Evolutionary conservation across 1,140 invertebrate genomes (phyloP).

Genomic region (Formica selysi): DNA sequence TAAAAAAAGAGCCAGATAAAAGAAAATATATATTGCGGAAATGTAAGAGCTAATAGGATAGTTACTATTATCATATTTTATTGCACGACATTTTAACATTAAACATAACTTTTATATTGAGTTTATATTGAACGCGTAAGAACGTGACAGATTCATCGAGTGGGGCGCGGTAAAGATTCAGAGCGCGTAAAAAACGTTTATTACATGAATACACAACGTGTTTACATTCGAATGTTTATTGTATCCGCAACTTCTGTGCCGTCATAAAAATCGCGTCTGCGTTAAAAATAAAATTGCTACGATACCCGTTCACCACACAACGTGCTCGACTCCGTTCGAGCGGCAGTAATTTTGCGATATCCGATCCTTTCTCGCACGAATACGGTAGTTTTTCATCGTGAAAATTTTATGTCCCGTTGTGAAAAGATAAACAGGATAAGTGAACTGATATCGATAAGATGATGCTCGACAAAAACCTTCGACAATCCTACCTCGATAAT

Average conservation of each 20-base stretch:
- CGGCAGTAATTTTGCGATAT: not conserved
- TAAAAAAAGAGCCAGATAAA: not conserved
- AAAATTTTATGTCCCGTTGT: not conserved
- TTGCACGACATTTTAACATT: slow-evolving; percentile 6
- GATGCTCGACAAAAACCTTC: not conserved
- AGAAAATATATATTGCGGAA: not conserved
- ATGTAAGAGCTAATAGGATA: not conserved
- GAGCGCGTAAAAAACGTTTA: slow-evolving; percentile 67
- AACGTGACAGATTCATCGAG: slow-evolving; percentile 29
- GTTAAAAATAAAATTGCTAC: slow-evolving; percentile 39
- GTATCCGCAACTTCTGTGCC: slow-evolving; percentile 38
- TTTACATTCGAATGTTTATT: slow-evolving; percentile 1
- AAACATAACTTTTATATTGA: not conserved
- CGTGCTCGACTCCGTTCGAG: not conserved
- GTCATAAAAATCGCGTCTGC: slow-evolving; percentile 58
- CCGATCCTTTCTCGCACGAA: not conserved
- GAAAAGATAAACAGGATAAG: slow-evolving; percentile 36
- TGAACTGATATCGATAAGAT: slow-evolving; percentile 2
- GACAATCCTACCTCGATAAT: not conserved
- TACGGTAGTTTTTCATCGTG: not conserved
- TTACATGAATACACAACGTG: slow-evolving; percentile 38
- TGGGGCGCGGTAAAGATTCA: slow-evolving; percentile 24
- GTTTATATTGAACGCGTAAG: slow-evolving; percentile 17
- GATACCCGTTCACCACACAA: not conserved
- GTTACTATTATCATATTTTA: not conserved